These are phyloP conservation scores for Luehdorfia chinensis DNA, from an alignment of 1,140 invertebrate species.

Conservation along the genomic window DNA sequence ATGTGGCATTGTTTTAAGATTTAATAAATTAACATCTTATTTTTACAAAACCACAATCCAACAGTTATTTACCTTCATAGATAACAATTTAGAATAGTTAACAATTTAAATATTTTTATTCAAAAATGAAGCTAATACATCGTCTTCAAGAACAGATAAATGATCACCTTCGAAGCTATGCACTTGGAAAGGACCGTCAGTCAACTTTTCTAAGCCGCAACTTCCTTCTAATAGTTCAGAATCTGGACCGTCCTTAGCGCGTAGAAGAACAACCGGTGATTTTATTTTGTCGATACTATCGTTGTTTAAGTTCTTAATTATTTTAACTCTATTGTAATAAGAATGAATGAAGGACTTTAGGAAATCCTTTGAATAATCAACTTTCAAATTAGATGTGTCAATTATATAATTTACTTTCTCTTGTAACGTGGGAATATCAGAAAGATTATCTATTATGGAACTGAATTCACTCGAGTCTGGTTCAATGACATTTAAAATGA, in stretches of 20 bases:
- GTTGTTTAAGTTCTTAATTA: conserved; percentile 57
- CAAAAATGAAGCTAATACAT: conserved; percentile 79
- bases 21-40: too few species aligned
- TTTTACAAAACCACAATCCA: too few species aligned
- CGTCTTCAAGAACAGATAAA: conserved; percentile 81
- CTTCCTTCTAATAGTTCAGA: conserved; percentile 78
- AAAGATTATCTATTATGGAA: too few species aligned
- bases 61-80: too few species aligned
- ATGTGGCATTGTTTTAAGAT: too few species aligned
- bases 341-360: too few species aligned
- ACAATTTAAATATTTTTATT: conserved; percentile 49
- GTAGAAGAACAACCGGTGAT: conserved; percentile 80
- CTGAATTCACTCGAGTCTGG: conserved; percentile 43
- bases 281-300: conserved; percentile 69
- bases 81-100: too few species aligned
- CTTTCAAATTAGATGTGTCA: too few species aligned
- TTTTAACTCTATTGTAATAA: too few species aligned
- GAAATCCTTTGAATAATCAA: too few species aligned
- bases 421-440: too few species aligned
- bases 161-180: conserved; percentile 84
- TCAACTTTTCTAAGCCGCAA: conserved; percentile 80
- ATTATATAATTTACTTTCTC: too few species aligned
- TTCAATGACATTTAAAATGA: conserved; percentile 71
- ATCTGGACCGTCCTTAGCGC: conserved; percentile 76
- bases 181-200: conserved; percentile 70